phyloP scores from a whole-genome alignment of 2,113 vertebrate genomes.

The Mola mola region DNA sequence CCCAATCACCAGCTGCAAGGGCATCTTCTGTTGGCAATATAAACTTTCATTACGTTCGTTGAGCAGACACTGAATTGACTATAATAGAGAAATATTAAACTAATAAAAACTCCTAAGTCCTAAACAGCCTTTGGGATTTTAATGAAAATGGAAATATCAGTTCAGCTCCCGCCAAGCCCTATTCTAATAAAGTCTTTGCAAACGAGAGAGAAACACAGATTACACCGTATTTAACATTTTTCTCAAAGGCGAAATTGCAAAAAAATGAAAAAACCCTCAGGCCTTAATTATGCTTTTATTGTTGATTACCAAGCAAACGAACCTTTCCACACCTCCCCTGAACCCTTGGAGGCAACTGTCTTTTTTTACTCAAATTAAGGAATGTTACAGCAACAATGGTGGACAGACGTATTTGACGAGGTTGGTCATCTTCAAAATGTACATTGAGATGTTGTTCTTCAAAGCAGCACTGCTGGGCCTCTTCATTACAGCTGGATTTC shows the following conservation, averaged over 20 bases:
- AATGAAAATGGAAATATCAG: slow-evolving; percentile 7
- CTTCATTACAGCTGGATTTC: slow-evolving; percentile 53
- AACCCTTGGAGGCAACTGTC: too few species aligned
- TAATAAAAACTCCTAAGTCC: background rate
- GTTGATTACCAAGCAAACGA: slow-evolving; percentile 1
- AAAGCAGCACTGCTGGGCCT: slow-evolving; percentile 20
- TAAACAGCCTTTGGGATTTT: slow-evolving; percentile 17
- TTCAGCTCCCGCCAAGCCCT: background rate
- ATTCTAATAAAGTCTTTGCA: too few species aligned
- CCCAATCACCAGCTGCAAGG: slow-evolving; percentile 26
- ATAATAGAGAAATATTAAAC: slow-evolving; percentile 8
- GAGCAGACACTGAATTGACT: background rate
- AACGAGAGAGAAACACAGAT: slow-evolving; percentile 22
- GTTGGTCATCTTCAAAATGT: slow-evolving; percentile 37
- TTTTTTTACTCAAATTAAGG: background rate
- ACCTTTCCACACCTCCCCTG: background rate
- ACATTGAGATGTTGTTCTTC: slow-evolving; percentile 26
- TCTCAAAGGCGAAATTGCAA: slow-evolving; percentile 9
- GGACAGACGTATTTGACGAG: slow-evolving; percentile 12
- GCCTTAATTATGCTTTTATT: too few species aligned
- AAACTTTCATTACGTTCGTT: slow-evolving; percentile 6
- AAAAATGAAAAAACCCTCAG: slow-evolving; percentile 1
- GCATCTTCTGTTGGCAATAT: slow-evolving; percentile 14
- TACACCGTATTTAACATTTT: slow-evolving; percentile 2
- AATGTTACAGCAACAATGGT: slow-evolving; percentile 14